phyloP scores from a whole-genome alignment of 2,797 vertebrate species.

The Nasua narica region DNA sequence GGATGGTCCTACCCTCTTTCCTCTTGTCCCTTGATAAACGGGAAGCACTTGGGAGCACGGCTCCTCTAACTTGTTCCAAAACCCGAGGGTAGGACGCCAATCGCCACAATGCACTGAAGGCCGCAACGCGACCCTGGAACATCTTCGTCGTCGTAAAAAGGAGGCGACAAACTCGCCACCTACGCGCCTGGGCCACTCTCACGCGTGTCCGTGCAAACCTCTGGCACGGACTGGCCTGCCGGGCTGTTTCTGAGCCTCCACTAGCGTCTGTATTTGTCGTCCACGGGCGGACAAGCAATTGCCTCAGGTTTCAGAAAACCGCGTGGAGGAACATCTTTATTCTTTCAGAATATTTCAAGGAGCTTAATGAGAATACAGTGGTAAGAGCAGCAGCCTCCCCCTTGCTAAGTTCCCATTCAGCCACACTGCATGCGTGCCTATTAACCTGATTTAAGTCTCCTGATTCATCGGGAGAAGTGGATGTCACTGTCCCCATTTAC shows the following conservation, averaged over 20 bases:
- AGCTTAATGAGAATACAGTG: not conserved
- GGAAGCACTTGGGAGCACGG: not conserved
- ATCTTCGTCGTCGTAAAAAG: fast-evolving
- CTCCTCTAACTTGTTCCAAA: not conserved
- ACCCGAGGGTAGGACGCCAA: fast-evolving
- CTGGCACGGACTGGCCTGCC: not conserved
- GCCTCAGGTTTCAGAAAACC: not conserved
- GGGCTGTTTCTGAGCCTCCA: not conserved
- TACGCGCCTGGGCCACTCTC: fast-evolving
- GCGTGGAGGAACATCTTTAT: not conserved
- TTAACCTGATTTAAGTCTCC: not conserved
- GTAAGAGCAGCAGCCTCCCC: not conserved
- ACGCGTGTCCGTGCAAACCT: not conserved
- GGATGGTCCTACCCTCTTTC: fast-evolving
- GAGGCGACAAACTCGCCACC: fast-evolving
- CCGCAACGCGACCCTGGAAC: fast-evolving
- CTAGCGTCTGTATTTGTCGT: not conserved
- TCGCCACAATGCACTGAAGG: not conserved
- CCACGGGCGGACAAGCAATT: not conserved
- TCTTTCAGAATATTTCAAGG: not conserved
- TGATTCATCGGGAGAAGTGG: not conserved
- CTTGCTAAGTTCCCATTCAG: not conserved
- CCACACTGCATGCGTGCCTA: fast-evolving
- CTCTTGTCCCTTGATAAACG: too few species aligned
- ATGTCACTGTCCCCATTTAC: not conserved